These are phyloP conservation scores for Sinelater perroti DNA, from an alignment of 2,888 invertebrate species.

Conservation along the genomic window DNA sequence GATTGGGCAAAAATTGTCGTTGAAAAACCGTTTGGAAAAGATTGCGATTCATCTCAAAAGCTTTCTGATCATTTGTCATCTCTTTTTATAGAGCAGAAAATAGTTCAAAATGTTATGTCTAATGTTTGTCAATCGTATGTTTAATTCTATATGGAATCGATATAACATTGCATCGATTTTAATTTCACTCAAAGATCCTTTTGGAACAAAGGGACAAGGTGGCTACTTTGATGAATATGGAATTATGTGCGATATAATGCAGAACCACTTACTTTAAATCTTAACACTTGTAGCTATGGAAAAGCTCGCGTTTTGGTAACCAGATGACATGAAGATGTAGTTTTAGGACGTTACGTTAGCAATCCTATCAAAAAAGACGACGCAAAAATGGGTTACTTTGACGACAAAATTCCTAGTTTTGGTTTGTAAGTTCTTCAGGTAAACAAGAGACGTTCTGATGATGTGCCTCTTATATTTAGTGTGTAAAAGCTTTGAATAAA, in stretches of 20 bases:
- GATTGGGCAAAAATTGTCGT: slow-evolving; percentile 96
- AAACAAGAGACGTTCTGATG: slow-evolving; percentile 98
- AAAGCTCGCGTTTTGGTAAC: slow-evolving; percentile 91
- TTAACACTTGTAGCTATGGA: slow-evolving; percentile 98
- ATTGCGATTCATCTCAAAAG: slow-evolving; percentile 83
- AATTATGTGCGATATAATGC: slow-evolving; percentile 99
- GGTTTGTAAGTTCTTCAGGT: slow-evolving; percentile 88
- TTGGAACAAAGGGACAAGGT: slow-evolving; percentile 97
- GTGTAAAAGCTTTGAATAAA: slow-evolving; percentile 85
- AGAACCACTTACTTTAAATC: slow-evolving; percentile 98
- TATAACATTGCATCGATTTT: slow-evolving; percentile 94
- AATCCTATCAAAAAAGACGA: slow-evolving; percentile 85
- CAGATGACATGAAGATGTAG: slow-evolving; percentile 95
- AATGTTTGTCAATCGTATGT: slow-evolving; percentile 94
- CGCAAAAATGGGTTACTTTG: slow-evolving; percentile 84
- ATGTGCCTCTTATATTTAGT: slow-evolving; percentile 96
- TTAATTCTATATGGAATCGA: slow-evolving; percentile 96
- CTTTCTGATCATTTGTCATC: slow-evolving; percentile 86
- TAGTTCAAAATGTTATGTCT: slow-evolving; percentile 99
- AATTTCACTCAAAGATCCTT: slow-evolving; percentile 98
- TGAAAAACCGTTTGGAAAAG: slow-evolving; percentile 98
- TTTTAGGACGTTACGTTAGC: slow-evolving; percentile 95
- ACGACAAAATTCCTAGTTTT: slow-evolving; percentile 96
- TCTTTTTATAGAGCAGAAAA: slow-evolving; percentile 95
- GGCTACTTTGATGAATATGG: slow-evolving; percentile 99